These are phyloP conservation scores for Crambe crambe DNA, from an alignment of 37 sponge, comb jelly and placozoan species.

Conservation along the genomic window DNA sequence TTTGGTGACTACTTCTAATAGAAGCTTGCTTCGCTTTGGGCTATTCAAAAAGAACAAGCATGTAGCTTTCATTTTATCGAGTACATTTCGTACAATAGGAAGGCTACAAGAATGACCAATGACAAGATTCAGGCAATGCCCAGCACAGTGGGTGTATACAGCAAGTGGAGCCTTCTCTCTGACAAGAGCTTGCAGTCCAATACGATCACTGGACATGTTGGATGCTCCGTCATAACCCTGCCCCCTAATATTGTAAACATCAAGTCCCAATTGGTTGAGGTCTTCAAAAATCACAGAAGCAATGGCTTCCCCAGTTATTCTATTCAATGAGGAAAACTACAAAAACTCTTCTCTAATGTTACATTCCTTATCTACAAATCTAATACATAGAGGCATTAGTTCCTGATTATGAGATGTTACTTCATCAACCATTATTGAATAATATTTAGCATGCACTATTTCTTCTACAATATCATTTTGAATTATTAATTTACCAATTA, in stretches of 20 bases:
- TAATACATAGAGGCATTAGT: constrained; percentile 45
- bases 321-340: constrained; percentile 5
- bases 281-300: background rate
- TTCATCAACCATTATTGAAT: constrained; percentile 56
- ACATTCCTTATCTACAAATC: no score
- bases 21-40: constrained; percentile 3
- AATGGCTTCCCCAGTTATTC: no score
- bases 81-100: constrained; percentile 23
- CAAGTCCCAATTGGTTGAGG: constrained; percentile 15
- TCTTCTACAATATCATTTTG: constrained; percentile 16
- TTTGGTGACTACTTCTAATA: background rate
- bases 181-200: constrained; percentile 44
- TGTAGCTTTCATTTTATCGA: background rate
- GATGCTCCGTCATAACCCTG: constrained; percentile 68
- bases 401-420: constrained; percentile 44
- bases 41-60: constrained; percentile 17
- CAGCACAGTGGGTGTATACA: constrained; percentile 56
- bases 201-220: constrained; percentile 42
- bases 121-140: constrained; percentile 56
- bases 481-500: constrained; percentile 54
- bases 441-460: constrained; percentile 18
- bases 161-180: constrained; percentile 27
- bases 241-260: background rate
- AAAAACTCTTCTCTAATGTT: constrained; percentile 48
- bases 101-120: constrained; percentile 33